Percentiles rank a stretch among this genome's conserved stretches.
These are phyloP conservation scores for Campoplex capitator DNA, from an alignment of 2,888 invertebrate genomes.

Conservation along the genomic window DNA sequence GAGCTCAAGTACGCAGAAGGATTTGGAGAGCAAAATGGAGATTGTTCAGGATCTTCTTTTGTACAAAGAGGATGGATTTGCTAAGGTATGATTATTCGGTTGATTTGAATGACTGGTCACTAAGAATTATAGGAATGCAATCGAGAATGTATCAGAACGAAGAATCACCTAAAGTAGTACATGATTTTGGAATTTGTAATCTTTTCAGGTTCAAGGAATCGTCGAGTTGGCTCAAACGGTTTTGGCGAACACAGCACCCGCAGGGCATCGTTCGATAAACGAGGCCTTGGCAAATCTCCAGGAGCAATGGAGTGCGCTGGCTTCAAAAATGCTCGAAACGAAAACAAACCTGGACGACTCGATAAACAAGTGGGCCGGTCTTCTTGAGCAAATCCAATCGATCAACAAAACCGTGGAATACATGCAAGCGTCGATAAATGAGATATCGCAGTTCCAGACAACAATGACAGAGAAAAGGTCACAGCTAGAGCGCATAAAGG, in stretches of 20 bases:
- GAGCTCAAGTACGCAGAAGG: slow-evolving; percentile 92
- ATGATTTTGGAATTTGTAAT: background rate
- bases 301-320: slow-evolving; percentile 95
- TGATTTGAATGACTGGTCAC: background rate
- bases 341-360: slow-evolving; percentile 95
- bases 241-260: slow-evolving; percentile 94
- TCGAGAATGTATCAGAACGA: background rate
- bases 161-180: background rate
- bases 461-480: slow-evolving; percentile 94
- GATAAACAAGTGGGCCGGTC: slow-evolving; percentile 96
- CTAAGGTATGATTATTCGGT: slow-evolving; percentile 87
- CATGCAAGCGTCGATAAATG: slow-evolving; percentile 90
- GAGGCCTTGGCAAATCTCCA: slow-evolving; percentile 93
- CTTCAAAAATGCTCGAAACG: slow-evolving; percentile 95
- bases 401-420: slow-evolving; percentile 93
- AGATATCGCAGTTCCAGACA: slow-evolving; percentile 91
- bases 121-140: background rate
- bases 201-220: slow-evolving; percentile 87
- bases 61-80: slow-evolving; percentile 97
- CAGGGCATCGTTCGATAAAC: slow-evolving; percentile 95
- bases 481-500: slow-evolving; percentile 94
- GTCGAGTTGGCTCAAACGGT: slow-evolving; percentile 97
- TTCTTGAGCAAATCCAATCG: slow-evolving; percentile 94
- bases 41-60: slow-evolving; percentile 94
- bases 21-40: slow-evolving; percentile 93